A percentile compares a stretch with the other conserved stretches of the same genome.
These are phyloP conservation scores for Sycophila texana DNA, from an alignment of 2,888 invertebrate genomes.

Conservation along the genomic window DNA sequence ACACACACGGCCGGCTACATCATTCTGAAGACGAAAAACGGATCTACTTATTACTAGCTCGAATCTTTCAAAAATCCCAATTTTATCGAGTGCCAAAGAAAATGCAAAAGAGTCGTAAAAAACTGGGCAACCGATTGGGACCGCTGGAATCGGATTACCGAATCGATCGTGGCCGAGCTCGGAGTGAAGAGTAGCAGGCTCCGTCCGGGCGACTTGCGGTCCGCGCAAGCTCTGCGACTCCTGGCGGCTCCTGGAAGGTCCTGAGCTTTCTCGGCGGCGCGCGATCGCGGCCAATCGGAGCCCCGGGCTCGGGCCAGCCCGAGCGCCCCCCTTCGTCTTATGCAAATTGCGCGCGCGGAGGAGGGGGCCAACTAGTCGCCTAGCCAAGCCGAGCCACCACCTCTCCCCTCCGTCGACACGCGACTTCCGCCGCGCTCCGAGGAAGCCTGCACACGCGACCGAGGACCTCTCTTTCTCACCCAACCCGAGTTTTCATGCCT, in stretches of 20 bases:
- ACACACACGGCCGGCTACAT: too few relatives aligned
- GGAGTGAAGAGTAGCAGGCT: not conserved
- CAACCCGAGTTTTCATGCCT: too few relatives aligned
- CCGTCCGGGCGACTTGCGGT: not conserved
- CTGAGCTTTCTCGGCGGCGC: not conserved
- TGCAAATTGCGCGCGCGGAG: slow-evolving; percentile 37
- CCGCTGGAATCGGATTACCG: too few relatives aligned
- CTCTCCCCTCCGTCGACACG: slow-evolving; percentile 69
- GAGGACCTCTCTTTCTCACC: too few relatives aligned
- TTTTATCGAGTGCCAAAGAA: too few relatives aligned
- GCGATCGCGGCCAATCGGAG: slow-evolving; percentile 58
- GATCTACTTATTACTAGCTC: too few relatives aligned
- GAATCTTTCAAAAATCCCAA: too few relatives aligned
- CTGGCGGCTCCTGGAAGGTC: slow-evolving; percentile 2
- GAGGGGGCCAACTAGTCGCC: slow-evolving; percentile 12
- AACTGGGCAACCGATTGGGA: too few relatives aligned
- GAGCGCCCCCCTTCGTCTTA: slow-evolving; percentile 27
- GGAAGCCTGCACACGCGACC: too few relatives aligned
- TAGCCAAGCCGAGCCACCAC: not conserved
- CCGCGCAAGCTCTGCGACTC: slow-evolving; percentile 1
- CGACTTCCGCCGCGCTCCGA: slow-evolving; percentile 70
- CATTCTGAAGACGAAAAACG: too few relatives aligned
- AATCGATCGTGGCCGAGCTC: too few relatives aligned
- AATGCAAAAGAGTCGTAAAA: too few relatives aligned
- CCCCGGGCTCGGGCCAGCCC: slow-evolving; percentile 55